Conservation (phyloP, 2,113 vertebrate genomes). For the Menidia beryllina region DNA sequence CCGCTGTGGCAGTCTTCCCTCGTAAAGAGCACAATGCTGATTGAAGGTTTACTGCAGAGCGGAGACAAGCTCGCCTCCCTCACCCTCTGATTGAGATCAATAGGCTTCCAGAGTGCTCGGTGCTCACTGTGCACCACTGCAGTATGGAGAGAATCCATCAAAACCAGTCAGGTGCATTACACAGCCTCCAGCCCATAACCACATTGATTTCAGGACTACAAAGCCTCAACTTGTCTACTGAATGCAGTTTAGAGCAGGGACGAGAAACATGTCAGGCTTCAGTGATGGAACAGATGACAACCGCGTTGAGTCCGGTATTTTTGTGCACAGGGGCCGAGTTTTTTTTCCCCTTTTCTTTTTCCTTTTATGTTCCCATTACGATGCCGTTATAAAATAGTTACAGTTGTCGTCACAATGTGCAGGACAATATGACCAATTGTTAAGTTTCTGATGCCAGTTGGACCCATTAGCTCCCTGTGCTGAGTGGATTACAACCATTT, state of each 20-base stretch:
- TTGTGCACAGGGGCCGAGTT: background rate
- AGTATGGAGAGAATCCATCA: conserved; percentile 58
- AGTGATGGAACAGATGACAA: background rate
- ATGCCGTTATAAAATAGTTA: conserved; percentile 33
- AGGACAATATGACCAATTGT: conserved; percentile 36
- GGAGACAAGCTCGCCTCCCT: conserved; percentile 27
- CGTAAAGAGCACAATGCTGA: conserved; percentile 13
- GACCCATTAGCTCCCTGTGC: conserved; percentile 57
- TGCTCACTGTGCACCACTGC: conserved; percentile 52
- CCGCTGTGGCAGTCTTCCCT: conserved; percentile 13
- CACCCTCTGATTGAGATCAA: conserved; percentile 64
- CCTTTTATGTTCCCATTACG: conserved; percentile 2
- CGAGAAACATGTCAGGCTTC: background rate
- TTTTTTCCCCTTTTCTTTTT: background rate
- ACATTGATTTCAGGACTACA: conserved; percentile 37
- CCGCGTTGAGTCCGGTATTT: background rate
- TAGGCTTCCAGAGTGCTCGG: conserved; percentile 52
- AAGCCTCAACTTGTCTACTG: background rate
- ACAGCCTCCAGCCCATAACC: conserved; percentile 30
- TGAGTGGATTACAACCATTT: conserved; percentile 61
- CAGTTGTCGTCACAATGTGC: conserved; percentile 18
- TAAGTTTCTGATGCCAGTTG: conserved; percentile 49
- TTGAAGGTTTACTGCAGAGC: conserved; percentile 45
- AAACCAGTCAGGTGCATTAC: conserved; percentile 54
- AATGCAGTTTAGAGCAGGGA: background rate